These are phyloP conservation scores for Meiosimyza decipiens DNA, from an alignment of 2,888 invertebrate species.

Conservation along the genomic window DNA sequence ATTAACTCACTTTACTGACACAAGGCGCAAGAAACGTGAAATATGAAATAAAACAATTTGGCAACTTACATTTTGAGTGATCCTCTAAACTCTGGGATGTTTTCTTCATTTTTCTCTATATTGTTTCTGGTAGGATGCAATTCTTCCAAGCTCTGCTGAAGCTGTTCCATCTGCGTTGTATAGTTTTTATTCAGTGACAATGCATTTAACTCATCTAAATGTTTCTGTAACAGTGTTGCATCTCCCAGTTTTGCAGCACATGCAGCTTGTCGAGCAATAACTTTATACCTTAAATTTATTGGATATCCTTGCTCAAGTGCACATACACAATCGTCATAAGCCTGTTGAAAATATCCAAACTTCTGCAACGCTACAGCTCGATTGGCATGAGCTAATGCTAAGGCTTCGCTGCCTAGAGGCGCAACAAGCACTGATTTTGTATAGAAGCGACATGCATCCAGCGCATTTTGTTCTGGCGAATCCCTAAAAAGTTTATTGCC, in stretches of 20 bases:
- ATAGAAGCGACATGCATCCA: slow-evolving; percentile 54
- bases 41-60: no score
- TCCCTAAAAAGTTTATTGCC: slow-evolving; percentile 54
- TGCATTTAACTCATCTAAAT: slow-evolving; percentile 41
- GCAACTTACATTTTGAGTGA: no score
- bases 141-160: slow-evolving; percentile 39
- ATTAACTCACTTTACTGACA: no score
- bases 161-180: not conserved
- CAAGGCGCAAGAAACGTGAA: no score
- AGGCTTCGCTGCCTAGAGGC: slow-evolving; percentile 44
- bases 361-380: slow-evolving; percentile 60
- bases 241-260: slow-evolving; percentile 47
- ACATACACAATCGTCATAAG: slow-evolving; percentile 58
- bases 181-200: slow-evolving; percentile 43
- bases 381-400: slow-evolving; percentile 51
- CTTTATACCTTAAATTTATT: slow-evolving; percentile 48
- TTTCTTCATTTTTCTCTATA: slow-evolving; percentile 24
- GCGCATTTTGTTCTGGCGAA: slow-evolving; percentile 8
- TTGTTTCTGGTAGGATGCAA: slow-evolving; percentile 23
- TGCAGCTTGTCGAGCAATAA: slow-evolving; percentile 44
- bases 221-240: slow-evolving; percentile 39
- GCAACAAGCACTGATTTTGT: slow-evolving; percentile 59
- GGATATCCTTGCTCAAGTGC: slow-evolving; percentile 57
- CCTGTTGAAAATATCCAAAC: slow-evolving; percentile 56
- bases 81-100: slow-evolving; percentile 42